Conservation (phyloP, 2,797 vertebrate genomes). For the Fistularia tabacaria region DNA sequence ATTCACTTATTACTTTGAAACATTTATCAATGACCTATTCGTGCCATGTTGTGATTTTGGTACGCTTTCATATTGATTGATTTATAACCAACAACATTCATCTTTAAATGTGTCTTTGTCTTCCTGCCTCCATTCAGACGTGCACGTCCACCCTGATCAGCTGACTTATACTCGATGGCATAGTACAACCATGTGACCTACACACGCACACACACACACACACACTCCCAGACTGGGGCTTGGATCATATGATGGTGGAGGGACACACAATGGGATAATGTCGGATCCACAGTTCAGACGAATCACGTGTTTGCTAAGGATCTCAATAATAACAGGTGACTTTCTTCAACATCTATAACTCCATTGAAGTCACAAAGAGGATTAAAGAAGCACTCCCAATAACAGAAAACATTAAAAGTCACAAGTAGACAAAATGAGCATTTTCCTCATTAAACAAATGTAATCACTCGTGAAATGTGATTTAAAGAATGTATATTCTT, state of each 20-base stretch:
- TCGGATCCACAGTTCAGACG: conserved; percentile 31
- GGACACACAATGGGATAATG: conserved; percentile 55
- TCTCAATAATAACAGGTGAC: conserved; percentile 28
- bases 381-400: no score
- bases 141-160: conserved; percentile 42
- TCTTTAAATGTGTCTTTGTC: conserved; percentile 9
- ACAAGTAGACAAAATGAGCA: no score
- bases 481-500: no score
- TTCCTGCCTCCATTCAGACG: conserved; percentile 7
- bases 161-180: conserved; percentile 62
- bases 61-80: not conserved
- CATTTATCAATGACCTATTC: no score
- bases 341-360: no score
- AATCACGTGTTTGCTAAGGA: conserved; percentile 51
- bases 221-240: conserved; percentile 31
- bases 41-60: no score
- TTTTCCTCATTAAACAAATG: no score
- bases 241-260: conserved; percentile 61
- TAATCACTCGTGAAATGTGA: no score
- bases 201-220: conserved; percentile 29
- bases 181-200: conserved; percentile 66
- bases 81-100: conserved; percentile 1
- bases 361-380: no score
- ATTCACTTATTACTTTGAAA: no score
- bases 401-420: no score